Conservation (phyloP, 2,888 invertebrate genomes). For the Drosophila gaucha region DNA sequence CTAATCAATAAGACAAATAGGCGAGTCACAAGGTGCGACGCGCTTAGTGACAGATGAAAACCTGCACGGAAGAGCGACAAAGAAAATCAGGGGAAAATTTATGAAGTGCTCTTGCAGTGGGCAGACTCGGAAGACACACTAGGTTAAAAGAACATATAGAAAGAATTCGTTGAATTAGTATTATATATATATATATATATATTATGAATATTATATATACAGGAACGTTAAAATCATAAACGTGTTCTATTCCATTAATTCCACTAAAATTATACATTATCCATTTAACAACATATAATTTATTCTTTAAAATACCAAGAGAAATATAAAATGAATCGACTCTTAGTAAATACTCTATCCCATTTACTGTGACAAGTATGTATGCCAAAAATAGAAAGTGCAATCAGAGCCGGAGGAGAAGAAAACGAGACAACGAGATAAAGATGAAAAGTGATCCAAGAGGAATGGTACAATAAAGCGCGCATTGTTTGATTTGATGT, state of each 20-base stretch:
- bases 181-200: too few relatives aligned
- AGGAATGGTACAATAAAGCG: not conserved
- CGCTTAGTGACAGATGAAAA: slow-evolving; percentile 27
- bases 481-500: slow-evolving; percentile 30
- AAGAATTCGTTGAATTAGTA: too few relatives aligned
- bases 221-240: too few relatives aligned
- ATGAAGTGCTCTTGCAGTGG: slow-evolving; percentile 52
- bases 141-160: slow-evolving; percentile 26
- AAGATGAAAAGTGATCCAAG: slow-evolving; percentile 6
- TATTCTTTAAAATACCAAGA: too few relatives aligned
- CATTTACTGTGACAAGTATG: slow-evolving; percentile 8
- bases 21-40: slow-evolving; percentile 61
- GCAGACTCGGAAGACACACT: slow-evolving; percentile 18
- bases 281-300: too few relatives aligned
- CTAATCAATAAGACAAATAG: slow-evolving; percentile 75
- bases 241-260: too few relatives aligned
- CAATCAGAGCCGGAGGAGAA: not conserved
- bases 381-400: slow-evolving; percentile 16
- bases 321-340: not conserved
- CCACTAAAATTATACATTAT: too few relatives aligned
- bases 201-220: too few relatives aligned
- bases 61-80: slow-evolving; percentile 3
- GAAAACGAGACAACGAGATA: not conserved
- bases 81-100: slow-evolving; percentile 48
- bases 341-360: not conserved